These are phyloP conservation scores for Phodopus roborovskii DNA, from an alignment of 2,113 vertebrate species.

Conservation along the genomic window DNA sequence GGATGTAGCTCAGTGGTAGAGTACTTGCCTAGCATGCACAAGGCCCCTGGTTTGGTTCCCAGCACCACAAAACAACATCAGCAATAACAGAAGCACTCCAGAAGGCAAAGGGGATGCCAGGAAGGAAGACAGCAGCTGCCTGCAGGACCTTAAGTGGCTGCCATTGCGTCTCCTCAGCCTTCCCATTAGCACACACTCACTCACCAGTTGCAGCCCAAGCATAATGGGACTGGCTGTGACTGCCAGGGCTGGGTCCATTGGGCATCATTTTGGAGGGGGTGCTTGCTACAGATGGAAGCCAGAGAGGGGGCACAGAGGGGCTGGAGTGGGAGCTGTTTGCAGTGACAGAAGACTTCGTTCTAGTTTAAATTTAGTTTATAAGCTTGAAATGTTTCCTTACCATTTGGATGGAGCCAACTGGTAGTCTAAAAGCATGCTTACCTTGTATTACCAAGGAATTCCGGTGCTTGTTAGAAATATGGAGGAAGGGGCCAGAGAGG, in stretches of 20 bases:
- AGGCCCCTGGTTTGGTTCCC: background rate
- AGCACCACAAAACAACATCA: background rate
- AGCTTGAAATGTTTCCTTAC: background rate
- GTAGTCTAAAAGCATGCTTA: background rate
- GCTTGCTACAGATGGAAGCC: background rate
- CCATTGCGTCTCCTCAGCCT: background rate
- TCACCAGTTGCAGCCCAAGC: background rate
- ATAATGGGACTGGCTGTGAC: background rate
- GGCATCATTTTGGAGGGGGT: background rate
- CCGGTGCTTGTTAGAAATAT: background rate
- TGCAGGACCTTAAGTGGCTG: background rate
- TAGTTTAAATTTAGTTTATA: conserved; percentile 22
- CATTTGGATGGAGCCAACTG: background rate
- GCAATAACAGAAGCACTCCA: background rate
- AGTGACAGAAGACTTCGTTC: background rate
- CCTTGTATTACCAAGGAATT: background rate
- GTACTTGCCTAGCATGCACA: background rate
- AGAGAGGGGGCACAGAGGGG: background rate
- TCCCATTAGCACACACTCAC: background rate
- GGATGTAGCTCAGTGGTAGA: background rate
- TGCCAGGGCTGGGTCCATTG: background rate
- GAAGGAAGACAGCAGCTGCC: background rate
- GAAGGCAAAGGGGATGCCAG: background rate
- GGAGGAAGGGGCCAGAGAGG: background rate
- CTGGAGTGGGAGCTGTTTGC: background rate